A percentile compares a stretch with the other conserved stretches of the same genome.
Conservation (phyloP, 2,888 invertebrate species). For the Himalopsyche japonica region DNA sequence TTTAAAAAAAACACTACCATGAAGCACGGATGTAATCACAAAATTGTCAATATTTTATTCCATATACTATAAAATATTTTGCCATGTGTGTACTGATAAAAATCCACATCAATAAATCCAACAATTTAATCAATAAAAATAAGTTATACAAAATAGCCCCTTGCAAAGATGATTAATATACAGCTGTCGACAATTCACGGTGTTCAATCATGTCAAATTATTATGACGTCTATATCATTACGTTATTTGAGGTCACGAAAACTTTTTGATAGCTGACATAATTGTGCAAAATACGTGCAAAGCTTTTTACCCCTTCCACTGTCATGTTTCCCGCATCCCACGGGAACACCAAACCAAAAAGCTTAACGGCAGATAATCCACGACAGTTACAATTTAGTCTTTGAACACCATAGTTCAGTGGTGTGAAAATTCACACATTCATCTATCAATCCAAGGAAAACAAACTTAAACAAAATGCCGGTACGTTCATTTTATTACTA, state of each 20-base stretch:
- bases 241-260: slow-evolving; percentile 19
- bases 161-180: no score
- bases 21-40: no score
- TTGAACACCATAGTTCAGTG: slow-evolving; percentile 22
- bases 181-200: no score
- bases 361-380: slow-evolving; percentile 29
- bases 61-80: no score
- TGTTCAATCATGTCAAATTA: neutral
- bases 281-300: slow-evolving; percentile 20
- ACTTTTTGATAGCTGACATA: slow-evolving; percentile 27
- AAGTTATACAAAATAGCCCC: no score
- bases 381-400: slow-evolving; percentile 35
- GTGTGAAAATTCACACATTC: neutral
- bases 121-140: no score
- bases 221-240: neutral
- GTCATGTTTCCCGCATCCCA: slow-evolving; percentile 14
- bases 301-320: slow-evolving; percentile 14
- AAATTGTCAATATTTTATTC: no score
- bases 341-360: slow-evolving; percentile 37
- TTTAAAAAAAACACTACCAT: no score
- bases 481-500: slow-evolving; percentile 23
- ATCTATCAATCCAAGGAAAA: neutral
- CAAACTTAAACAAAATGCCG: slow-evolving; percentile 33
- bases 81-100: no score
- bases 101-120: no score